Base-by-base conservation (phyloP, 2,797 vertebrate species). In the Danio albolineatus region DNA sequence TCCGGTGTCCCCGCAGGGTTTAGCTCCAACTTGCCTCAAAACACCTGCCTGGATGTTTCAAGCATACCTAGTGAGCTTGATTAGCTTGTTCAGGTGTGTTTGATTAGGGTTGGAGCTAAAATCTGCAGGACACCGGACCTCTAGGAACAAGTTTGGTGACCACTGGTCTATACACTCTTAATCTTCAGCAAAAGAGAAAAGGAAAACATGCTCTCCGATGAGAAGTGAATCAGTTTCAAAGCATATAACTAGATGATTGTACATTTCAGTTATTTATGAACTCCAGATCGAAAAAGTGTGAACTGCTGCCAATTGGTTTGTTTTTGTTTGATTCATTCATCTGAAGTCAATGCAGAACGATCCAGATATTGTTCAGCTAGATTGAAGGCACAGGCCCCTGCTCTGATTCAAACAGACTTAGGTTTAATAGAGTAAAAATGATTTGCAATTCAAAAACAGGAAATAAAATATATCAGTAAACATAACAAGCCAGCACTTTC, bases 401-500 rank as follows among this genome's bases (percentile, higher is more conserved):
- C 0, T 39, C 39, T 4, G 8, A 64, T 74, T 17, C 16, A 48
- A 36, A 36, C 16, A 67, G 41, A 10, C 46, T 43, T 66, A 10
- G 7, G 14, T 36, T 66, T 7, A 56, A 36, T 7, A 12, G 39
- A n/a, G 28, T 76, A 2, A 28, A 28, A 28, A 65, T 53, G 12
- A 56, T 39, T 66, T 17, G 19, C 10, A 48, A n/a, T 0, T 4
- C 7, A 13, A 46, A 65, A 54, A 1, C 38, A 17, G 9, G 9
- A 17, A 16, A 48, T 8, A 1, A 66, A 67, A 57, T 12, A 53
- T 46, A 44, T 10, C 12, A 12, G 17, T 53, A 56, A 76, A 65
- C 21, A 41, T 54, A 41, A 61, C 43, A 64, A 38, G 62, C 61
- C 61, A 56, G 39, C 12, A 62, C 10, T 51, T 75, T 53, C 16